phyloP scores from a whole-genome alignment of 2,113 vertebrate genomes.

The Dendropsophus ebraccatus region DNA sequence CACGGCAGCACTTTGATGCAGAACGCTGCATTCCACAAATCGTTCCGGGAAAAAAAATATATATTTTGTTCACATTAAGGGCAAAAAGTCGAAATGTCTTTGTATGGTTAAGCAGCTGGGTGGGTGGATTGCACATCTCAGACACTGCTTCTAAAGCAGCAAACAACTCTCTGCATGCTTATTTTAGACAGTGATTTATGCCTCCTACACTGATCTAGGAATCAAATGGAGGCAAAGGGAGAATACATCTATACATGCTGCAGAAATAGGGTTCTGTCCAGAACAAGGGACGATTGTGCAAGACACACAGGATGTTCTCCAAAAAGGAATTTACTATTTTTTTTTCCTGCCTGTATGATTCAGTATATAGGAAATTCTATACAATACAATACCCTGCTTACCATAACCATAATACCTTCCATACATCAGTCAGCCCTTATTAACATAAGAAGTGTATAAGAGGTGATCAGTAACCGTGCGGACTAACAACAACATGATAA shows the following conservation, averaged over 20 bases:
- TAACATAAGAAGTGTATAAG: not conserved
- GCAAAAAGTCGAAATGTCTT: not conserved
- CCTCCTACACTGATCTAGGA: constrained; percentile 24
- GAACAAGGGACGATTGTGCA: constrained; percentile 38
- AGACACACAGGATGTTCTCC: constrained; percentile 30
- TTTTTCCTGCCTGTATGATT: not conserved
- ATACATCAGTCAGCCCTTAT: not conserved
- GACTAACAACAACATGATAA: not conserved
- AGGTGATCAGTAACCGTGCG: not conserved
- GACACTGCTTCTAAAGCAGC: not conserved
- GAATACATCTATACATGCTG: constrained; percentile 6
- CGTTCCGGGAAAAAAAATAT: constrained; percentile 14
- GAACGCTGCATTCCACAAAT: constrained; percentile 28
- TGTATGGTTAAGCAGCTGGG: not conserved
- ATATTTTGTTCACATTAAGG: constrained; percentile 16
- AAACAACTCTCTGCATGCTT: not conserved
- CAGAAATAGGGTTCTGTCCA: constrained; percentile 5
- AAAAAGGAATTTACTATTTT: not conserved
- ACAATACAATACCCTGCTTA: not conserved
- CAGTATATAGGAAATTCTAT: not conserved
- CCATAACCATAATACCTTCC: not conserved
- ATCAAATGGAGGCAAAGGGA: constrained; percentile 1
- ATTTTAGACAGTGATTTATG: constrained; percentile 3
- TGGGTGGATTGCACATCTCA: constrained; percentile 27
- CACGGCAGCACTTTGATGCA: constrained; percentile 5